A percentile compares a stretch with the other conserved stretches of the same genome.
phyloP scores from a whole-genome alignment of 2,113 vertebrate genomes.

The Mormyrus lacerda region DNA sequence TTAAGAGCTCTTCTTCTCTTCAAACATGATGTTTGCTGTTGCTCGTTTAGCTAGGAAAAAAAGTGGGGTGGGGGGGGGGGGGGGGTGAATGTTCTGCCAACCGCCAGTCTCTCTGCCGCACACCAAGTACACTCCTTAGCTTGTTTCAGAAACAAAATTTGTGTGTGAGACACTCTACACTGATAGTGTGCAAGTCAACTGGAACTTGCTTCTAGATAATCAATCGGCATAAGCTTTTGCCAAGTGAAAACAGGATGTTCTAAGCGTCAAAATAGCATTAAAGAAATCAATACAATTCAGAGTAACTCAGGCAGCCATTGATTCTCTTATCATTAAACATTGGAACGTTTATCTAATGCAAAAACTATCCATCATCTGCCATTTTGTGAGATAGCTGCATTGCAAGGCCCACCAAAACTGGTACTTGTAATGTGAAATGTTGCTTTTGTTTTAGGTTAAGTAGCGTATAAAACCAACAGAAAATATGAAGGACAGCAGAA shows the following conservation, averaged over 20 bases:
- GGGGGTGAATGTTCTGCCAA: not conserved
- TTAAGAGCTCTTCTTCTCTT: constrained; percentile 88
- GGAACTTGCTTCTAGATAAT: not conserved
- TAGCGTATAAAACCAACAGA: not conserved
- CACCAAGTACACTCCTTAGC: not conserved
- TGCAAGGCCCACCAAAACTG: not conserved
- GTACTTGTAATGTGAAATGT: not conserved
- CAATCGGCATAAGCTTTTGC: not conserved
- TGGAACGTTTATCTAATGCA: not conserved
- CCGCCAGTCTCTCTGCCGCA: not conserved
- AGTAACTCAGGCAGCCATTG: not conserved
- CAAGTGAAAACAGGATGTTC: not conserved
- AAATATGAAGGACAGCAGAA: not conserved
- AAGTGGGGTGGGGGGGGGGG: not conserved
- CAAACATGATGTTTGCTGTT: constrained; percentile 85
- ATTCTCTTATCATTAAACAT: not conserved
- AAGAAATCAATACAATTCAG: not conserved
- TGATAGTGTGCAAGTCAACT: not conserved
- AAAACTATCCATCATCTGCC: not conserved
- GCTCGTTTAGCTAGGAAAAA: constrained; percentile 78
- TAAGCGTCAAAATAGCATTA: not conserved
- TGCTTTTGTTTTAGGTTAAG: not conserved
- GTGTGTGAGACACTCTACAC: not conserved
- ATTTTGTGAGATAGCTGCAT: not conserved
- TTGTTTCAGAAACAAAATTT: not conserved